Base-by-base conservation (phyloP, 2,888 invertebrate species). In the Vandiemenella viatica region DNA sequence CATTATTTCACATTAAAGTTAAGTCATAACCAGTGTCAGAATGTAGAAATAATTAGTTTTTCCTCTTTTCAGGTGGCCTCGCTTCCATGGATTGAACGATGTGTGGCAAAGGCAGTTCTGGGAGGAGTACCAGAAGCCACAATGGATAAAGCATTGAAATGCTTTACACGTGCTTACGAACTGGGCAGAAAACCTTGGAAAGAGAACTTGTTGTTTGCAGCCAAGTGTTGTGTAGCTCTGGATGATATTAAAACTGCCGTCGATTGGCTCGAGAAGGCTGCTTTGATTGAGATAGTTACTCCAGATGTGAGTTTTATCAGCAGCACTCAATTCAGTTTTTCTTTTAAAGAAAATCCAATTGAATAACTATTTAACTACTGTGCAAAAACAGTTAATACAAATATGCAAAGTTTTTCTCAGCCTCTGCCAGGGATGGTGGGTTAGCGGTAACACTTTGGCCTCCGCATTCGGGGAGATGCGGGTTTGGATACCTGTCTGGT, bases 31-130 rank as follows among this genome's bases (percentile, higher is more conserved):
- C n/a, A n/a, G n/a, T n/a, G n/a, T n/a, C n/a, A n/a, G n/a, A n/a
- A n/a, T n/a, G n/a, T n/a, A n/a, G n/a, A n/a, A n/a, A n/a, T n/a
- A 19, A 32, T 45, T 23, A 48, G n/a, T n/a, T n/a, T n/a, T n/a
- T n/a, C 13, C 26, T 26, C 17, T 8, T 38, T 53, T 26, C 55
- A 74, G 74, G 72, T 75, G 13, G 72, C 77, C 42, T 66, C 65
- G 58, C 64, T 80, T 54, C 67, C 71, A 23, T 82, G 80, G 80
- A 62, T 80, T 47, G 80, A 83, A 61, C 69, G 76, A 52, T 77
- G 74, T 65, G 62, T 79, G 13, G 83, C 83, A 5, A 64, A 75
- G 5, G 71, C 79, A 5, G 60, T 83, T 23, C 80, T 76, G 63
- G 74, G 75, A 3, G 72, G 75, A 49, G 73, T 76, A n/a, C 81